These are phyloP conservation scores for Tipula helvola DNA, from an alignment of 2,888 invertebrate species.

Conservation along the genomic window DNA sequence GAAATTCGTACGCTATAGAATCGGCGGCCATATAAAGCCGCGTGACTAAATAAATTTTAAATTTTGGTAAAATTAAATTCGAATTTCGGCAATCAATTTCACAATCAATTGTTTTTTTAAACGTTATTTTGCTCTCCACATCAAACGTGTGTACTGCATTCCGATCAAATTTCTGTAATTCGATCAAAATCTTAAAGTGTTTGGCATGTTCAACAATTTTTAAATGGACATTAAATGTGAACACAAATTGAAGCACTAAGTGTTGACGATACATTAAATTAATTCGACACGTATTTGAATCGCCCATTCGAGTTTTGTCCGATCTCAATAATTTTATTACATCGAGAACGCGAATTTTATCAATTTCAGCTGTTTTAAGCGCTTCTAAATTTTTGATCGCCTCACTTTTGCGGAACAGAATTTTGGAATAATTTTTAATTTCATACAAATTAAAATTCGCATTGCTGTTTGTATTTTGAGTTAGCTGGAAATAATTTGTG, in stretches of 20 bases:
- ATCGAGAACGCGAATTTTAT: not conserved
- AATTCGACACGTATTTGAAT: not conserved
- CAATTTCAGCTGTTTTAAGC: not conserved
- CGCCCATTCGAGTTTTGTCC: not conserved
- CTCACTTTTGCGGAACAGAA: not conserved
- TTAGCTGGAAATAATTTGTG: not conserved
- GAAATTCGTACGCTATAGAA: not conserved
- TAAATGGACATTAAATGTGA: not conserved
- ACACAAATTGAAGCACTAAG: not conserved
- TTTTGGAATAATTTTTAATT: not conserved
- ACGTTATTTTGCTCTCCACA: not conserved
- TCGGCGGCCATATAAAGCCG: not conserved
- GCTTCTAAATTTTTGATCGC: not conserved
- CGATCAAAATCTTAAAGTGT: not conserved
- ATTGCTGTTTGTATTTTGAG: not conserved
- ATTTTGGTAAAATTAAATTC: not conserved
- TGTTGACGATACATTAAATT: not conserved
- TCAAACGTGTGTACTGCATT: not conserved
- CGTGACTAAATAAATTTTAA: not conserved
- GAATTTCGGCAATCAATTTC: not conserved
- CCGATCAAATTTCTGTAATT: not conserved
- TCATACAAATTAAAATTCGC: not conserved
- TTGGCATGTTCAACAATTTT: not conserved
- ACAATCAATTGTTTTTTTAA: not conserved
- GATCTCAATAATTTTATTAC: not conserved